phyloP scores from a whole-genome alignment of 2,888 invertebrate genomes.

The Lumbricus terrestris region DNA sequence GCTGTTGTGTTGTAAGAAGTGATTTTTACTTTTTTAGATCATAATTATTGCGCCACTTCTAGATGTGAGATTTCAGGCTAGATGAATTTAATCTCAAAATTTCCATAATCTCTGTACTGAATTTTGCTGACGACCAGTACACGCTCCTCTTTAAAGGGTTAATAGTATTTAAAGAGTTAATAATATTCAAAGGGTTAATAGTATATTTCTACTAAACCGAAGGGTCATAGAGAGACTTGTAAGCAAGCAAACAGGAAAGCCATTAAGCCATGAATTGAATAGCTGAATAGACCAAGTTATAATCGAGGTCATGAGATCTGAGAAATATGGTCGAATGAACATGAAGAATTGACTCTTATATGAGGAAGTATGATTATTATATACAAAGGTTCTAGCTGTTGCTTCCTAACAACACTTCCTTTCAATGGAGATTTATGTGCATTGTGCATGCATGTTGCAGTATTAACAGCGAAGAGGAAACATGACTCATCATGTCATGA shows the following conservation, averaged over 20 bases:
- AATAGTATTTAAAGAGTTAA: too few species aligned
- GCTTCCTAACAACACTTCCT: not conserved
- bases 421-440: not conserved
- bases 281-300: not conserved
- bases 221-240: too few species aligned
- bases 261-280: not conserved
- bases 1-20: too few species aligned
- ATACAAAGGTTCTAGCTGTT: not conserved
- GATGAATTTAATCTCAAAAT: too few species aligned
- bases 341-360: not conserved
- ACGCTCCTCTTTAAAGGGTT: too few species aligned
- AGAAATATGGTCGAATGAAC: not conserved
- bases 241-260: not conserved
- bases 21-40: too few species aligned
- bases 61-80: too few species aligned
- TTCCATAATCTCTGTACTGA: too few species aligned
- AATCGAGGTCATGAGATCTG: not conserved
- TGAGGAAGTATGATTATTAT: not conserved
- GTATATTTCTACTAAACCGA: too few species aligned
- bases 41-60: too few species aligned
- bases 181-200: too few species aligned
- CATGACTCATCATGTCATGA: not conserved
- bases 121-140: too few species aligned
- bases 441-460: not conserved
- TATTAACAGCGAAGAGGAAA: not conserved